Evolutionary conservation across 2,113 vertebrate species (phyloP).

Genomic region (Strix uralensis): DNA sequence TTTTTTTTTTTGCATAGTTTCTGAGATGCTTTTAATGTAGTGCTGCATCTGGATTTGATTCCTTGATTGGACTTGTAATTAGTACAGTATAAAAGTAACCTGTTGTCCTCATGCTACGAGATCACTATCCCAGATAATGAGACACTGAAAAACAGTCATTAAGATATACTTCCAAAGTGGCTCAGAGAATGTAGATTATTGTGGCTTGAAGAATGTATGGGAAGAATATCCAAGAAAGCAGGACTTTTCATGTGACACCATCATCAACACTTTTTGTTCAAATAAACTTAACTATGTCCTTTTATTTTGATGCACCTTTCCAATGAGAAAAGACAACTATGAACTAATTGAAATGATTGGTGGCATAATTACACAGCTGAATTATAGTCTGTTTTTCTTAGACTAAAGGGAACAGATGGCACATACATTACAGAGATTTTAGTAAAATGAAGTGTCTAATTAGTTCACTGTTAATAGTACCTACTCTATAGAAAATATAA

Average conservation of each 20-base stretch:
- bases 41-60: neutral
- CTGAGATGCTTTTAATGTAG: neutral
- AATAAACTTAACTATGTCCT: neutral
- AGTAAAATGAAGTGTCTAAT: conserved; percentile 27
- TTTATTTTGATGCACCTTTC: neutral
- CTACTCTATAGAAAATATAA: neutral
- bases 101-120: neutral
- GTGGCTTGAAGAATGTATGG: neutral
- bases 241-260: neutral
- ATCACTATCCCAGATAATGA: neutral
- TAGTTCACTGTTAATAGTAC: neutral
- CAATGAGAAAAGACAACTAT: neutral
- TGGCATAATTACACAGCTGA: conserved; percentile 5
- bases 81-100: neutral
- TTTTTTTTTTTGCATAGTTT: neutral
- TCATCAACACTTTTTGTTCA: neutral
- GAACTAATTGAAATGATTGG: neutral
- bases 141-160: neutral
- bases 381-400: conserved; percentile 16
- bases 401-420: conserved; percentile 22
- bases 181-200: neutral
- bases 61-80: neutral
- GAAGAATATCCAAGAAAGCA: neutral
- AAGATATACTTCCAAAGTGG: neutral
- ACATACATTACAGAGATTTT: conserved; percentile 26